Evolutionary conservation across 2,113 vertebrate species (phyloP).

Genomic region (Calidris pugnax): DNA sequence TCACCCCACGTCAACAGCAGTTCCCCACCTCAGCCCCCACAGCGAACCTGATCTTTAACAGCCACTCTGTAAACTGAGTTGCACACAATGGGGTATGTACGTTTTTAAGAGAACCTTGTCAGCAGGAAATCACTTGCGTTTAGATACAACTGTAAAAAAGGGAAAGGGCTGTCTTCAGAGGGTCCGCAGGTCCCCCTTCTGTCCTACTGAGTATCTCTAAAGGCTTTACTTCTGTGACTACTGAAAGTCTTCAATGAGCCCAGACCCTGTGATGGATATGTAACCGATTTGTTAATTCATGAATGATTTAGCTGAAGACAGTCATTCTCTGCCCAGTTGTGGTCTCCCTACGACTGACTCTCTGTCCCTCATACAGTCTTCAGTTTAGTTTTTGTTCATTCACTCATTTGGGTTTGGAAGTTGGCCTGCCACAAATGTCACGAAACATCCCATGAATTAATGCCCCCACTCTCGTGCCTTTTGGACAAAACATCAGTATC

Average conservation of each 20-base stretch:
- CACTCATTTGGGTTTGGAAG: not conserved
- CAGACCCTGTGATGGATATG: not conserved
- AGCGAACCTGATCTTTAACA: not conserved
- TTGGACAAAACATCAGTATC: not conserved
- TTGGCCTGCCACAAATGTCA: not conserved
- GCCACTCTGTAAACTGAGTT: not conserved
- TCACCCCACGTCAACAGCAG: not conserved
- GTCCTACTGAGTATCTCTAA: not conserved
- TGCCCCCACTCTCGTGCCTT: not conserved
- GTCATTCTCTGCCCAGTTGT: not conserved
- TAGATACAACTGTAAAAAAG: not conserved
- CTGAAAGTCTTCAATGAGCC: not conserved
- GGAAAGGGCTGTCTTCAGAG: not conserved
- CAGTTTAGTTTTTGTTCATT: not conserved
- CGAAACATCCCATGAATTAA: not conserved
- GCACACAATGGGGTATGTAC: not conserved
- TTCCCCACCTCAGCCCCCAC: not conserved
- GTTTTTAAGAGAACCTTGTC: not conserved
- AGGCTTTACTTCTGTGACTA: not conserved
- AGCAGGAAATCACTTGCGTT: not conserved
- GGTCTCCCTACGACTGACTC: not conserved
- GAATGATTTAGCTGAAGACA: not conserved
- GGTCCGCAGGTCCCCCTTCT: not conserved
- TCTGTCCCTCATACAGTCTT: not conserved
- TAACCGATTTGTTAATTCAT: not conserved